Evolutionary conservation across 1,140 invertebrate genomes (phyloP).

Genomic region (Saccostrea echinata): DNA sequence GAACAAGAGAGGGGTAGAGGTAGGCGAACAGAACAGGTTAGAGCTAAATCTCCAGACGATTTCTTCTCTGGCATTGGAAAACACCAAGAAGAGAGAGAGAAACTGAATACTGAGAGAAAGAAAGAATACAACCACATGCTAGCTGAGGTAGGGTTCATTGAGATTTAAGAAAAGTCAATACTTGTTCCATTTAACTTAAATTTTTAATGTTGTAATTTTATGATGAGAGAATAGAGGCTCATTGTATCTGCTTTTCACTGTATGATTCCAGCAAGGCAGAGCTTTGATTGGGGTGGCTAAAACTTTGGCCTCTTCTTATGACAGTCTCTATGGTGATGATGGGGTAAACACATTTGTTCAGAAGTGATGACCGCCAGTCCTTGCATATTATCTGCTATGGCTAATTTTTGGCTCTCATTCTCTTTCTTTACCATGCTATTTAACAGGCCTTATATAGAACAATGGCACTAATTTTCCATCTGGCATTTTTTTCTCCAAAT

Average conservation of each 20-base stretch:
- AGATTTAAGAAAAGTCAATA: neutral
- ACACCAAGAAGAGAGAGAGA: conserved; percentile 59
- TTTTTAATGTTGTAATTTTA: neutral
- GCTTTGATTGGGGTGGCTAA: conserved; percentile 18
- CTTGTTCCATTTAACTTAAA: neutral
- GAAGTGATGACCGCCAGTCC: conserved; percentile 29
- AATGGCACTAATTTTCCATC: too few species aligned
- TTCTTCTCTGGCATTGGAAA: conserved; percentile 53
- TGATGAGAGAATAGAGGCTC: neutral
- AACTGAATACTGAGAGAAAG: conserved; percentile 65
- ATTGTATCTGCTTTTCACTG: neutral
- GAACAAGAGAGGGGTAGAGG: conserved; percentile 42
- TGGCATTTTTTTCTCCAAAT: too few species aligned
- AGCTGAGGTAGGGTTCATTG: conserved; percentile 44
- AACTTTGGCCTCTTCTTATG: neutral
- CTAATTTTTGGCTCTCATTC: neutral
- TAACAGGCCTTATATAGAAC: too few species aligned
- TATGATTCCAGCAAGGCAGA: conserved; percentile 35
- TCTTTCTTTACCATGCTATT: neutral
- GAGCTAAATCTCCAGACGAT: neutral
- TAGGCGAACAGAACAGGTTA: neutral
- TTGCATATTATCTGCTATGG: neutral
- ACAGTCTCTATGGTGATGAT: conserved; percentile 16
- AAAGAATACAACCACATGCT: conserved; percentile 65
- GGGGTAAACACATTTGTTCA: conserved; percentile 29